Evolutionary conservation across 1,140 invertebrate species (phyloP).

Genomic region (Pemphigus obesinymphae): DNA sequence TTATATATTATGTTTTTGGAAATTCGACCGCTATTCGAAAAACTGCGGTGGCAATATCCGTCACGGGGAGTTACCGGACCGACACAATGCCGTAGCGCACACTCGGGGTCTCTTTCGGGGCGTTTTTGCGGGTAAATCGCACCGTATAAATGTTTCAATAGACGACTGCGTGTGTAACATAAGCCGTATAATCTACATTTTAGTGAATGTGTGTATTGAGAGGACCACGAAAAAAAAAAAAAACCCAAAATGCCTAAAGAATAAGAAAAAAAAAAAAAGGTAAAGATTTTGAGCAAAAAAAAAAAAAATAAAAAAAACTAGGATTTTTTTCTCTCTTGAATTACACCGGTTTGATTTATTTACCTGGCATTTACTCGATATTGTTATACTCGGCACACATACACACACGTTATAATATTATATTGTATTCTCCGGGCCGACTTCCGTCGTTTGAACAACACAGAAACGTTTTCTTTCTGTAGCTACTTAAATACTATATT

Average conservation of each 20-base stretch:
- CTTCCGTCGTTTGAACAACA: conserved; percentile 28
- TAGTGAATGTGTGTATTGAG: conserved; percentile 5
- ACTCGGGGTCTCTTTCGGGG: background rate
- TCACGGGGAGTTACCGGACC: background rate
- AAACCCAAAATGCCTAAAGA: conserved; percentile 26
- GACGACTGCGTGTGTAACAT: conserved; percentile 14
- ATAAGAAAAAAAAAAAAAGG: background rate
- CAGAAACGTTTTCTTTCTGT: conserved; percentile 3
- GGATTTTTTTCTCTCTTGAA: background rate
- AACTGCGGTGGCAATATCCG: background rate
- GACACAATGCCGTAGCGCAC: background rate
- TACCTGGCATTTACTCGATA: conserved; percentile 5
- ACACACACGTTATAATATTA: background rate
- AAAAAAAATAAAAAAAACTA: no score
- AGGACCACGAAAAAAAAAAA: background rate
- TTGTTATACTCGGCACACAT: background rate
- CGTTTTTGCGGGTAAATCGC: conserved; percentile 35
- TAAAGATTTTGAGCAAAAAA: conserved; percentile 8
- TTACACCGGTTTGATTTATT: conserved; percentile 36
- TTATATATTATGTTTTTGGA: background rate
- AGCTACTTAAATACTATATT: background rate
- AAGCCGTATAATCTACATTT: conserved; percentile 40
- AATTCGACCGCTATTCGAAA: background rate
- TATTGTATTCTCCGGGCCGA: background rate
- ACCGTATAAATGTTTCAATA: conserved; percentile 13